Evolutionary conservation across 2,113 vertebrate species (phyloP).

Genomic region (Varanus salvator): DNA sequence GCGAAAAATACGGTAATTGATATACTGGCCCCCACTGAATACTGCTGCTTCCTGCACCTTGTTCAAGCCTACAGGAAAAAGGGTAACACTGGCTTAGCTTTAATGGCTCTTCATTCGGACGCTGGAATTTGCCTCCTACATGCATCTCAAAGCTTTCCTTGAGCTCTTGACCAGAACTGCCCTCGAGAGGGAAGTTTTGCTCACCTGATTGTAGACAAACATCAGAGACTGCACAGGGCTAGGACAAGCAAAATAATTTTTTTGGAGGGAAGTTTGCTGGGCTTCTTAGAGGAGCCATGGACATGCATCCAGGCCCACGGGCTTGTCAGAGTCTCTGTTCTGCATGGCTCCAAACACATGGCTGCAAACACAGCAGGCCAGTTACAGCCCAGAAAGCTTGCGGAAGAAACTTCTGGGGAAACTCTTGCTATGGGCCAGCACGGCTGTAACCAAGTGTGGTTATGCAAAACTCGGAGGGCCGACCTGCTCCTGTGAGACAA

Average conservation of each 20-base stretch:
- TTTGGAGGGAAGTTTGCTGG: too few relatives aligned
- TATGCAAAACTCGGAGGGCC: not conserved
- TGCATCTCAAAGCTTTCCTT: not conserved
- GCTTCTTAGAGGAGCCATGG: not conserved
- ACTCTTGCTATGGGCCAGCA: too few relatives aligned
- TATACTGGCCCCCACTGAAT: not conserved
- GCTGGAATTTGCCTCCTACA: not conserved
- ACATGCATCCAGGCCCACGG: not conserved
- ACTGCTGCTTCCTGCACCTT: not conserved
- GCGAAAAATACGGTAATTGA: too few relatives aligned
- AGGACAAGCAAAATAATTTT: not conserved
- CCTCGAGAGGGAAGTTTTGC: not conserved
- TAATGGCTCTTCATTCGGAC: not conserved
- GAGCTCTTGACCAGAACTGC: not conserved
- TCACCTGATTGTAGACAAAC: not conserved
- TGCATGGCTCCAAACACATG: too few relatives aligned
- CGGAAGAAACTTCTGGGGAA: too few relatives aligned
- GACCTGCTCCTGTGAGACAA: not conserved
- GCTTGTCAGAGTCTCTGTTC: not conserved
- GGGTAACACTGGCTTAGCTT: not conserved
- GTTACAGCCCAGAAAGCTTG: too few relatives aligned
- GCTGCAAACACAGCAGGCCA: too few relatives aligned
- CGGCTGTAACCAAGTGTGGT: not conserved
- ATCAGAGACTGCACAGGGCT: not conserved
- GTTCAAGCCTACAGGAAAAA: slow-evolving; percentile 11